Evolutionary conservation across 2,797 vertebrate species (phyloP).

Genomic region (Gambusia yucatana): DNA sequence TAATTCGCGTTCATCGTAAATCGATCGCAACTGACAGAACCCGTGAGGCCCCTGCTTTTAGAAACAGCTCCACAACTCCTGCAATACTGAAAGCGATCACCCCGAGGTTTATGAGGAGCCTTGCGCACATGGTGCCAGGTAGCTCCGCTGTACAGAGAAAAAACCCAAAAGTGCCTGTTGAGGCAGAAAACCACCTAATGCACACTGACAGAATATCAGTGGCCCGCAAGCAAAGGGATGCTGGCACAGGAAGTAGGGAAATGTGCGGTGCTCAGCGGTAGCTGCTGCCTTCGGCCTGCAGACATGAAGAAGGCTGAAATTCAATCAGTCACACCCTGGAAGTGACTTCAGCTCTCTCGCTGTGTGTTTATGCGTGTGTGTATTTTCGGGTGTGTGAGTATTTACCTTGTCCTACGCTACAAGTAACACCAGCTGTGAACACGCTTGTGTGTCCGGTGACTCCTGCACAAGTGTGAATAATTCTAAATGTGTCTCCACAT

Average conservation of each 20-base stretch:
- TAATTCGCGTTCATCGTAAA: background rate
- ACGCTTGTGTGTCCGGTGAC: background rate
- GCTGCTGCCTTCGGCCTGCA: slow-evolving; percentile 52
- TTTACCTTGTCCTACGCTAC: slow-evolving; percentile 13
- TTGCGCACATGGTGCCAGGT: background rate
- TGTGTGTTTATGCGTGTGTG: slow-evolving; percentile 26
- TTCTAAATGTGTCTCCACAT: background rate
- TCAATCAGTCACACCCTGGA: slow-evolving; percentile 64
- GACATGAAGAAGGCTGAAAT: slow-evolving; percentile 55
- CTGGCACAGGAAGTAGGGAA: slow-evolving; percentile 22
- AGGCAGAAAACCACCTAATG: background rate
- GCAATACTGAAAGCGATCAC: background rate
- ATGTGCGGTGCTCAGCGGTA: slow-evolving; percentile 48
- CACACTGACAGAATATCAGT: background rate
- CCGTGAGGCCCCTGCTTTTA: background rate
- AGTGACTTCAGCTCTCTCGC: slow-evolving; percentile 25
- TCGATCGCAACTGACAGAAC: background rate
- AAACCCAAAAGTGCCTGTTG: background rate
- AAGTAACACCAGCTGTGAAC: slow-evolving; percentile 1
- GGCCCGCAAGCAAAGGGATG: slow-evolving; percentile 9
- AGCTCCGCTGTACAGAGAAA: background rate
- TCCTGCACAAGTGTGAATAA: background rate
- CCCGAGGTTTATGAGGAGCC: background rate
- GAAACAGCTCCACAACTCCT: background rate
- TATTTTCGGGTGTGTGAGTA: slow-evolving; percentile 17